phyloP scores from a whole-genome alignment of 2,797 vertebrate species.

The Odontamblyopus rebecca region DNA sequence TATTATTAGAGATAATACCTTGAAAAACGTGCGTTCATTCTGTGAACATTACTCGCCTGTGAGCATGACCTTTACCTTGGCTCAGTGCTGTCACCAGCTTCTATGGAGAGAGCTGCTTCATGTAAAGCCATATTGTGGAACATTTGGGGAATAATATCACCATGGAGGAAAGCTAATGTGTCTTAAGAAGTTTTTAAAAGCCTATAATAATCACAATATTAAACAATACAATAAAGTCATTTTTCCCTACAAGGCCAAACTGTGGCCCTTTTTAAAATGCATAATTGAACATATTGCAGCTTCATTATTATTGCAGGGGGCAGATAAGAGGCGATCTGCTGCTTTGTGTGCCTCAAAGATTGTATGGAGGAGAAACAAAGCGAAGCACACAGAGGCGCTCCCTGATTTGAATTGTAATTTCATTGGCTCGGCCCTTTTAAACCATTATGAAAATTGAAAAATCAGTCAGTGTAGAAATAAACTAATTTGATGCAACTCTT shows the following conservation, averaged over 20 bases:
- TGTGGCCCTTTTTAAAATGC: not conserved
- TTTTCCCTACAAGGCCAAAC: not conserved
- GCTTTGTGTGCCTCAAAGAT: constrained; percentile 39
- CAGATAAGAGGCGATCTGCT: constrained; percentile 56
- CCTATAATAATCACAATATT: not conserved
- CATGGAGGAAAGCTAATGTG: too few species aligned
- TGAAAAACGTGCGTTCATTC: too few species aligned
- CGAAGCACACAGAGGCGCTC: constrained; percentile 38
- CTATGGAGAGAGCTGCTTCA: too few species aligned
- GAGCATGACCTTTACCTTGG: too few species aligned
- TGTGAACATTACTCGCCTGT: too few species aligned
- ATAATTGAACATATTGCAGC: constrained; percentile 52
- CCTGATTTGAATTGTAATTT: constrained; percentile 47
- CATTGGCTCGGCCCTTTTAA: constrained; percentile 45
- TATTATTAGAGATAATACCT: too few species aligned
- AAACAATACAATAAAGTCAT: not conserved
- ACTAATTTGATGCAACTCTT: constrained; percentile 32
- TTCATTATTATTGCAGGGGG: constrained; percentile 37
- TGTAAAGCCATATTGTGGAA: too few species aligned
- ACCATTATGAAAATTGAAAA: constrained; percentile 42
- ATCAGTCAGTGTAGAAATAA: constrained; percentile 34
- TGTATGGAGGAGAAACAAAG: constrained; percentile 37
- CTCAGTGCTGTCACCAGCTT: too few species aligned
- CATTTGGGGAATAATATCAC: too few species aligned
- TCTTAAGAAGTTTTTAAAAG: not conserved